These are phyloP conservation scores for Drosophila picticornis DNA, from an alignment of 2,888 invertebrate species.

Conservation along the genomic window DNA sequence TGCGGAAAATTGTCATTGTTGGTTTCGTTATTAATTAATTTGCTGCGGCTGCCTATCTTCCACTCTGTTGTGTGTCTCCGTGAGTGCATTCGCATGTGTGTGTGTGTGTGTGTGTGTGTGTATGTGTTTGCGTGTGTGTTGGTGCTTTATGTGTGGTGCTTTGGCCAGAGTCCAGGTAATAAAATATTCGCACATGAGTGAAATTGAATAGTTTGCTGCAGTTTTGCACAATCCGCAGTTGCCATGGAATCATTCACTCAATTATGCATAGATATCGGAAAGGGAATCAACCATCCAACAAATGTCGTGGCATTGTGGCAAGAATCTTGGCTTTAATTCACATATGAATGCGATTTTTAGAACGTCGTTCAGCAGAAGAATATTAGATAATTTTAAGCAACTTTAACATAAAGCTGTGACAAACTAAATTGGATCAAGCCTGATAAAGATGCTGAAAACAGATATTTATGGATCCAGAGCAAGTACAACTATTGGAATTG, in stretches of 20 bases:
- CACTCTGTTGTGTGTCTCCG: constrained; percentile 16
- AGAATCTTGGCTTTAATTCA: constrained; percentile 23
- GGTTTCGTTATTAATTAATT: constrained; percentile 79
- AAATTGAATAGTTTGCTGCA: constrained; percentile 75
- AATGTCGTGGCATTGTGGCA: not conserved
- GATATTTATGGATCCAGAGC: not conserved
- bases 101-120: constrained; percentile 3
- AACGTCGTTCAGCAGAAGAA: not conserved
- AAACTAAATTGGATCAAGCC: not conserved
- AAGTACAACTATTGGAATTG: not conserved
- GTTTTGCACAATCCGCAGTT: constrained; percentile 73
- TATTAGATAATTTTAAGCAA: not conserved
- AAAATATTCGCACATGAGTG: constrained; percentile 78
- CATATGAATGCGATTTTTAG: not conserved
- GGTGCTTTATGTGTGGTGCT: constrained; percentile 1
- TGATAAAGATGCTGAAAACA: not conserved
- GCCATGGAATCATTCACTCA: constrained; percentile 59
- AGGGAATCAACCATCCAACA: not conserved
- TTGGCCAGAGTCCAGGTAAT: constrained; percentile 51
- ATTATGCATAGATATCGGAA: constrained; percentile 46
- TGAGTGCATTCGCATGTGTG: constrained; percentile 1
- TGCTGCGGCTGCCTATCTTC: constrained; percentile 58
- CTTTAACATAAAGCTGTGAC: not conserved
- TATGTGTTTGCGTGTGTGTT: constrained; percentile 9
- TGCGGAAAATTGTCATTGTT: constrained; percentile 80